A percentile compares a stretch with the other conserved stretches of the same genome.
These are phyloP conservation scores for Shargacucullia verbasci DNA, from an alignment of 2,888 invertebrate species.

Conservation along the genomic window DNA sequence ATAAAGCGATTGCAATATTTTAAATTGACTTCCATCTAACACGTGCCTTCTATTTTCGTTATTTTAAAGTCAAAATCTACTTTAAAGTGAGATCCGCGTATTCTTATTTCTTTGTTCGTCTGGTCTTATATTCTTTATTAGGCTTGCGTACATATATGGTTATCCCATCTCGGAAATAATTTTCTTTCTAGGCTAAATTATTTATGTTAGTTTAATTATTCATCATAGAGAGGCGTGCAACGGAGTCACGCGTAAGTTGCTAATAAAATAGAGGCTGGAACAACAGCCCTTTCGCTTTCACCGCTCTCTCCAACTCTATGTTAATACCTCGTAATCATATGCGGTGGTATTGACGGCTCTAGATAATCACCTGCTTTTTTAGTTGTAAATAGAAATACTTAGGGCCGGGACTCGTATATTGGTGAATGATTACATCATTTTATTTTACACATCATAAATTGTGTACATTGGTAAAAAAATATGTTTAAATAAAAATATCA, in stretches of 20 bases:
- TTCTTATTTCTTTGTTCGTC: too few species aligned
- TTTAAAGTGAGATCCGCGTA: too few species aligned
- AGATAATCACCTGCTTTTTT: constrained; percentile 7
- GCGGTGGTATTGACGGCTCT: constrained; percentile 18
- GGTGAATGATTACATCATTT: not conserved
- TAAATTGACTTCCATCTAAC: too few species aligned
- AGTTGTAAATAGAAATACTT: constrained; percentile 2
- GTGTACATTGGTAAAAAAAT: not conserved
- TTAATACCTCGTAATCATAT: constrained; percentile 63
- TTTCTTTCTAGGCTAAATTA: too few species aligned
- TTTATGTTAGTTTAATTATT: too few species aligned
- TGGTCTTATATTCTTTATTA: too few species aligned
- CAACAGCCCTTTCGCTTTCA: constrained; percentile 64
- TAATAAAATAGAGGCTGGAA: constrained; percentile 23
- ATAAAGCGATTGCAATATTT: too few species aligned
- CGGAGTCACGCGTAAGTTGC: constrained; percentile 15
- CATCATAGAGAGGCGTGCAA: not conserved
- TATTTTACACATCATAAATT: not conserved
- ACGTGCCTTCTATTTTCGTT: too few species aligned
- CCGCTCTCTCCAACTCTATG: constrained; percentile 62
- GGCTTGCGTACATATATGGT: too few species aligned
- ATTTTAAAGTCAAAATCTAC: too few species aligned
- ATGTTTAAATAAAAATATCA: too few species aligned
- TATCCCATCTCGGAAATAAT: too few species aligned
- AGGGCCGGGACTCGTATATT: not conserved